phyloP scores from a whole-genome alignment of 1,140 invertebrate genomes.

The Glomeris maerens region DNA sequence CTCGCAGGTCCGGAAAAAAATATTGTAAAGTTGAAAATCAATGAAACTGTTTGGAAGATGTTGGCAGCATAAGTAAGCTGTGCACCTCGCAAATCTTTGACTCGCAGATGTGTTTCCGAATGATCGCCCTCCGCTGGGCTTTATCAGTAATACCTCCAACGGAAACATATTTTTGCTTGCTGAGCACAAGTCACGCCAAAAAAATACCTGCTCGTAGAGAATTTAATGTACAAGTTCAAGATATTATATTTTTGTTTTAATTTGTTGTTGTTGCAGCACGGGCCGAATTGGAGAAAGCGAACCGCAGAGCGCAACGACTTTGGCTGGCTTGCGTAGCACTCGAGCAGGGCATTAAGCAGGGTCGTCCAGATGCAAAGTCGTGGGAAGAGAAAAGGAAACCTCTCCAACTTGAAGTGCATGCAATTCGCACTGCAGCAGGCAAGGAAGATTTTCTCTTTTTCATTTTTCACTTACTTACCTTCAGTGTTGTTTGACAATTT shows the following conservation, averaged over 20 bases:
- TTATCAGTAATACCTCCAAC: too few species aligned
- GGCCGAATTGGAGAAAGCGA: constrained; percentile 58
- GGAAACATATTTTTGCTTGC: too few species aligned
- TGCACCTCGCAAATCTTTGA: too few species aligned
- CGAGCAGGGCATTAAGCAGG: constrained; percentile 52
- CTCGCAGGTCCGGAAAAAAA: too few species aligned
- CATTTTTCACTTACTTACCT: too few species aligned
- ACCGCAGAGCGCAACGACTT: constrained; percentile 65
- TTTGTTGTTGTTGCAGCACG: constrained; percentile 43
- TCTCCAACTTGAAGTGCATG: constrained; percentile 54
- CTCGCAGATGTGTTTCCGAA: too few species aligned
- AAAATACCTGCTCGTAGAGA: background rate
- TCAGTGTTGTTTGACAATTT: too few species aligned
- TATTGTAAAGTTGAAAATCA: too few species aligned
- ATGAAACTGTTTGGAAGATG: too few species aligned
- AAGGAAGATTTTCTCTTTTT: constrained; percentile 26
- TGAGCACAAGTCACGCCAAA: too few species aligned
- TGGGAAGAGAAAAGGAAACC: constrained; percentile 42
- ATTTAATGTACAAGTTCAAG: background rate
- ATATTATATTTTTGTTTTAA: constrained; percentile 7
- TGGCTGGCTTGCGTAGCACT: constrained; percentile 85
- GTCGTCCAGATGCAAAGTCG: constrained; percentile 25
- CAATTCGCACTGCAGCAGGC: constrained; percentile 52
- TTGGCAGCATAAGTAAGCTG: too few species aligned
- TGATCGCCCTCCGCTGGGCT: too few species aligned